These are phyloP conservation scores for Petrolisthes manimaculis DNA, from an alignment of 2,888 invertebrate species.

Conservation along the genomic window DNA sequence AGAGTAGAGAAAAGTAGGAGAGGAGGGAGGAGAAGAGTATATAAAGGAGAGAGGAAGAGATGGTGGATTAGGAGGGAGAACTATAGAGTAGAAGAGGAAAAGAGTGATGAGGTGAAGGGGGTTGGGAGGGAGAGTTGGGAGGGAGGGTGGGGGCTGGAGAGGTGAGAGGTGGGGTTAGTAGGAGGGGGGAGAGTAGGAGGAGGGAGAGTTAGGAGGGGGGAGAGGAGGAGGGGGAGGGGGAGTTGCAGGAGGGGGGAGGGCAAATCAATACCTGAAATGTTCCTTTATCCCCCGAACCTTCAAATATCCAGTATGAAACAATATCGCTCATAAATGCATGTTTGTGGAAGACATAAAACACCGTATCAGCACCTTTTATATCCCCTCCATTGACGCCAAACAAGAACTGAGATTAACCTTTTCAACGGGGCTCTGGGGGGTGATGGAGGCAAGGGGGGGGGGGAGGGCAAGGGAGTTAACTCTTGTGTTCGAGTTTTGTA, in stretches of 20 bases:
- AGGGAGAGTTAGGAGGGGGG: not conserved
- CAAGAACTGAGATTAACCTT: constrained; percentile 13
- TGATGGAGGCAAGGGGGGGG: too few relatives aligned
- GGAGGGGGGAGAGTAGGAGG: not conserved
- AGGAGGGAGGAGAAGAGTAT: not conserved
- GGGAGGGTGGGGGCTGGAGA: not conserved
- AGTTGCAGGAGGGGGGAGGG: too few relatives aligned
- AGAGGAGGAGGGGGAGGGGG: not conserved
- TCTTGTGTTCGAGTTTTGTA: not conserved
- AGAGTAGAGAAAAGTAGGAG: not conserved
- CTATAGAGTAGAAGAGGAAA: not conserved
- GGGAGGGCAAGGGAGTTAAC: not conserved
- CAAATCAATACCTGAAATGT: constrained; percentile 1
- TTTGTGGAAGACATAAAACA: not conserved
- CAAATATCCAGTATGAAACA: constrained; percentile 1
- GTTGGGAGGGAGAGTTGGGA: not conserved
- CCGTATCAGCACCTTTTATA: constrained; percentile 12
- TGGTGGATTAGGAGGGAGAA: not conserved
- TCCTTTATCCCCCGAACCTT: constrained; percentile 11
- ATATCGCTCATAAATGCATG: constrained; percentile 16
- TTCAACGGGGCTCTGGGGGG: not conserved
- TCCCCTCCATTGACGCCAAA: constrained; percentile 5
- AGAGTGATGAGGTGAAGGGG: not conserved
- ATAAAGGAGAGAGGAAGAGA: not conserved
- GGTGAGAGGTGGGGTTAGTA: not conserved